A percentile compares a stretch with the other conserved stretches of the same genome.
Conservation (phyloP, 1,140 invertebrate species). For the Hycleus phaleratus region DNA sequence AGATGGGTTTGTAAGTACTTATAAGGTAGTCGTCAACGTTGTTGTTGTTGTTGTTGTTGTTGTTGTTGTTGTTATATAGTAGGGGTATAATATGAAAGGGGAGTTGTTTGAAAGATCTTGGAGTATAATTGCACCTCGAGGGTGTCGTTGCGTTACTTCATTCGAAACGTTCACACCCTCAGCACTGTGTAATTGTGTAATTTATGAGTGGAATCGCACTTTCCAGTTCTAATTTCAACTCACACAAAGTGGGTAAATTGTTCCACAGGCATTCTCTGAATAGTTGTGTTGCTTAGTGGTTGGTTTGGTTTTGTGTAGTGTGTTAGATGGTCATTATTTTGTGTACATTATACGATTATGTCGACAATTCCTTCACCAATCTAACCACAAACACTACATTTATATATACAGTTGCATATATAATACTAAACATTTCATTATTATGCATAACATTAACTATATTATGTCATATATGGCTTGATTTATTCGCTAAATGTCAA, state of each 20-base stretch:
- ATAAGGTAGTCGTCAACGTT: too few species aligned
- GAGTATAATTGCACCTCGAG: slow-evolving; percentile 33
- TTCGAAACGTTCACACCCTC: slow-evolving; percentile 32
- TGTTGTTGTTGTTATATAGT: background rate
- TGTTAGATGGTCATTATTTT: too few species aligned
- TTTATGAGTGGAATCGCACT: slow-evolving; percentile 30
- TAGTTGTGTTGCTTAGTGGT: too few species aligned
- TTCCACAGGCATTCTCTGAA: background rate
- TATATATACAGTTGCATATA: too few species aligned
- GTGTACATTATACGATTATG: too few species aligned
- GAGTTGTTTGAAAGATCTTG: slow-evolving; percentile 24
- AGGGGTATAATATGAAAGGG: slow-evolving; percentile 1
- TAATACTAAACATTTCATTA: too few species aligned
- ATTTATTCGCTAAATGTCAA: too few species aligned
- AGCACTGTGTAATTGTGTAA: slow-evolving; percentile 31
- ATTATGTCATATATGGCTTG: too few species aligned
- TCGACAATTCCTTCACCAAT: too few species aligned
- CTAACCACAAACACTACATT: too few species aligned
- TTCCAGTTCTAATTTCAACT: slow-evolving; percentile 20
- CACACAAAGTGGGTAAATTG: slow-evolving; percentile 18
- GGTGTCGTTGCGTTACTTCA: slow-evolving; percentile 29
- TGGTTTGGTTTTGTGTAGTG: too few species aligned
- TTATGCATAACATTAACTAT: too few species aligned
- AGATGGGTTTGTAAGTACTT: slow-evolving; percentile 28
- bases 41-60: slow-evolving; percentile 4